Evolutionary conservation across 2,888 invertebrate species (phyloP).

Genomic region (Poecilus cupreus): DNA sequence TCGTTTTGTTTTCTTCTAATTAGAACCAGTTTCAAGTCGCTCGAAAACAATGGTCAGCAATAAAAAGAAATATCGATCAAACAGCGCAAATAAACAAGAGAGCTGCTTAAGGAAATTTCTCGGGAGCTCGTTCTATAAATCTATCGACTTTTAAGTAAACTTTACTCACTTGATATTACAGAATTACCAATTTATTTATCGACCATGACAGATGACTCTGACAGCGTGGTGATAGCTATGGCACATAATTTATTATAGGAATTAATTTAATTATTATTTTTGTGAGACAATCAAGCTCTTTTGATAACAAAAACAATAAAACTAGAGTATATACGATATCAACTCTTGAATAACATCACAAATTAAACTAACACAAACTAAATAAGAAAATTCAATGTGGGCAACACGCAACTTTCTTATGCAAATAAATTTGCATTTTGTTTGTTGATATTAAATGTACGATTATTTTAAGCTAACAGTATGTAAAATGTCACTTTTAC

Average conservation of each 20-base stretch:
- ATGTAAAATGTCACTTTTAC: too few relatives aligned
- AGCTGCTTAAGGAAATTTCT: background rate
- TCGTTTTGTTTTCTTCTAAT: slow-evolving; percentile 58
- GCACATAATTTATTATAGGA: slow-evolving; percentile 4
- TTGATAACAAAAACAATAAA: background rate
- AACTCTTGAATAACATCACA: too few relatives aligned
- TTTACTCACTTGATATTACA: slow-evolving; percentile 21
- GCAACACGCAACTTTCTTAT: too few relatives aligned
- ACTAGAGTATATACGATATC: background rate
- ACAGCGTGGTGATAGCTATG: background rate
- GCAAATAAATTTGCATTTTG: too few relatives aligned
- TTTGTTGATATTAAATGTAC: too few relatives aligned
- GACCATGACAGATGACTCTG: background rate
- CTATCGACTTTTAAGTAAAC: slow-evolving; percentile 38
- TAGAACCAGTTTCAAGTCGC: slow-evolving; percentile 58
- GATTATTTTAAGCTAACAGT: too few relatives aligned
- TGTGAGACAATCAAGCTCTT: background rate
- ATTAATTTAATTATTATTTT: slow-evolving; percentile 1
- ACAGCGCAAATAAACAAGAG: slow-evolving; percentile 21
- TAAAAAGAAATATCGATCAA: slow-evolving; percentile 53
- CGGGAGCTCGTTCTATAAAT: background rate
- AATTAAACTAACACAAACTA: too few relatives aligned
- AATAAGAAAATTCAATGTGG: too few relatives aligned
- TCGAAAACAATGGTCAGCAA: slow-evolving; percentile 55
- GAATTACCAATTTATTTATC: slow-evolving; percentile 11